phyloP scores from a whole-genome alignment of 1,140 invertebrate species.

The Psilanteris sp. region DNA sequence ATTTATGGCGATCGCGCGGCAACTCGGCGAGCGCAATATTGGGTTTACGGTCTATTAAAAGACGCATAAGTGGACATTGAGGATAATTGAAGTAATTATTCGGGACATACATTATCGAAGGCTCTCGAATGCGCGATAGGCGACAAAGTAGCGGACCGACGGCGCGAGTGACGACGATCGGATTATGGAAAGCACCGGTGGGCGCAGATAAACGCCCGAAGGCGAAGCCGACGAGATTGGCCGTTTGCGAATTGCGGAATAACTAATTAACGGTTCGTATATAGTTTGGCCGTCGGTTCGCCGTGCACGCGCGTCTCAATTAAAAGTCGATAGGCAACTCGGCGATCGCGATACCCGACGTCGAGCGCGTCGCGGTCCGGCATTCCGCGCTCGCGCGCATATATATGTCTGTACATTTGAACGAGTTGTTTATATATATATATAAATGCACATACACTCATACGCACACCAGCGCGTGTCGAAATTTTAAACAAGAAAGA shows the following conservation, averaged over 20 bases:
- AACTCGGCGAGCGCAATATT: slow-evolving; percentile 24
- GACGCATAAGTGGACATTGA: slow-evolving; percentile 44
- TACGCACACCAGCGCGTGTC: no score
- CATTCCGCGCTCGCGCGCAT: no score
- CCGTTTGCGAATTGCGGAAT: slow-evolving; percentile 42
- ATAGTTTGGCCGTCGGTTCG: slow-evolving; percentile 58
- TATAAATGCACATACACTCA: no score
- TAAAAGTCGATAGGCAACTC: slow-evolving; percentile 59
- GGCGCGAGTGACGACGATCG: slow-evolving; percentile 9
- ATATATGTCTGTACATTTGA: no score
- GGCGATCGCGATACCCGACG: slow-evolving; percentile 32
- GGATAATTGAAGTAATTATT: slow-evolving; percentile 59
- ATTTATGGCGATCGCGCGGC: slow-evolving; percentile 29
- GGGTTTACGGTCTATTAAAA: slow-evolving; percentile 53
- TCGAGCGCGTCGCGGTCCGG: no score
- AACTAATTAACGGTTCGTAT: slow-evolving; percentile 60
- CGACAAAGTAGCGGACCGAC: slow-evolving; percentile 27
- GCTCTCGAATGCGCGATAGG: slow-evolving; percentile 19
- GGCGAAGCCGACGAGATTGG: slow-evolving; percentile 27
- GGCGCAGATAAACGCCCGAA: slow-evolving; percentile 32
- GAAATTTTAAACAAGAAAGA: no score
- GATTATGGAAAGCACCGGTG: slow-evolving; percentile 30
- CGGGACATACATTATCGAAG: slow-evolving; percentile 49
- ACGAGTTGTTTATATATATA: no score
- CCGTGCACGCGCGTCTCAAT: slow-evolving; percentile 65